Evolutionary conservation across 2,888 invertebrate genomes (phyloP), one percentile per base, ranked within the genome.

Genomic region (Cryptus armator): DNA sequence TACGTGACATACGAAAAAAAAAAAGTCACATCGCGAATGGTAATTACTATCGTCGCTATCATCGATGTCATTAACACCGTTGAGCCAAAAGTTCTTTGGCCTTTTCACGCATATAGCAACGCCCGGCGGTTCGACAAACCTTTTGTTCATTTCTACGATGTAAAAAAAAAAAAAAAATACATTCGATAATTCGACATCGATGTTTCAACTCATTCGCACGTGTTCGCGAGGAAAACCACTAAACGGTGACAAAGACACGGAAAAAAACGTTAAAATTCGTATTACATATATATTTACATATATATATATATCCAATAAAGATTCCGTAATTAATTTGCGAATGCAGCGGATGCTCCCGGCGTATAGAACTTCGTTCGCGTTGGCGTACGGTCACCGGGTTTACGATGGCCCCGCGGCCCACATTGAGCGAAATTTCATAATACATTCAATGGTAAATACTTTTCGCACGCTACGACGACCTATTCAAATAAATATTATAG

Each of bases 381-480:
- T 37, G 37, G 16, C 10, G 19, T 6, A 53, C 16, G 19, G 53
- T 53, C 16, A 53, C 53, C 19, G 6, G 7, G n/a, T 74, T 59
- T 62, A 37, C 32, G 3, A 44, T 46, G 48, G 74, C 24, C 62
- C 46, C 12, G 46, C 14, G 46, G 14, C 24, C 14, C 10, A 32
- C 19, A 32, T 32, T 29, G 62, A 74, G 29, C 24, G 44, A 12
- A 46, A 74, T 62, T 62, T 62, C 29, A 32, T 62, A 62, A 74
- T 64, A 16, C 53, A 64, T 74, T 48, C 14, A 48, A 74, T 74
- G 48, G 16, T 48, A 74, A 62, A 62, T 19, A 51, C 10, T 48
- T 75, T 48, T 75, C 64, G 19, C 48, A 75, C 64, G 75, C 64
- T 75, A 37, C 75, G 75, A 51, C 62, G 74, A 74, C 62, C 74